Conservation (phyloP, 2,113 vertebrate species). For the Scomber colias region DNA sequence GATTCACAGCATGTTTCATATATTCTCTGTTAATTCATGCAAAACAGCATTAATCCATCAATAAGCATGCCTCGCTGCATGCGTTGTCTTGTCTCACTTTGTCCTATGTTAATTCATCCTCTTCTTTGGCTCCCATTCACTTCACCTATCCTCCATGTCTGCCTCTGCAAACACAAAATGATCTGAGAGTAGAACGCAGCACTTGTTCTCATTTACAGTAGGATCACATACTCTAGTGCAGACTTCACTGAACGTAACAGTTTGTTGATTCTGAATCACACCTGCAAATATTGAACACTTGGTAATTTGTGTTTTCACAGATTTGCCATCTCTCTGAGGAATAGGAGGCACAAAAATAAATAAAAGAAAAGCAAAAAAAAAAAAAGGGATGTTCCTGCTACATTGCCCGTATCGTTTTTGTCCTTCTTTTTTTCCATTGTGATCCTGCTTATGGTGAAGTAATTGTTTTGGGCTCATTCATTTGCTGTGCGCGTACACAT, state of each 20-base stretch:
- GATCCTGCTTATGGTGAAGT: constrained; percentile 1
- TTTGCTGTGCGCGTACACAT: constrained; percentile 28
- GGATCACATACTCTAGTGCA: constrained; percentile 31
- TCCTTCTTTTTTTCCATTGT: background rate
- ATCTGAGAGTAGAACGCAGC: background rate
- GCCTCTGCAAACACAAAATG: background rate
- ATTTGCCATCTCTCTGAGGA: constrained; percentile 44
- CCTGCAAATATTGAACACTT: constrained; percentile 59
- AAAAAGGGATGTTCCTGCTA: background rate
- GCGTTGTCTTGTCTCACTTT: constrained; percentile 34
- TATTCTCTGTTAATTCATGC: constrained; percentile 74
- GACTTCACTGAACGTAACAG: constrained; percentile 27
- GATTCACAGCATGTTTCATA: constrained; percentile 73
- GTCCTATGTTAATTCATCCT: constrained; percentile 40
- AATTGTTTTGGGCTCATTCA: constrained; percentile 33
- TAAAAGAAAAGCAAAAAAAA: background rate
- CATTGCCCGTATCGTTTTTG: constrained; percentile 17
- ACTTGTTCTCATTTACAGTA: constrained; percentile 36
- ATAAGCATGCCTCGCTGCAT: constrained; percentile 37
- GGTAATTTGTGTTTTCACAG: constrained; percentile 44
- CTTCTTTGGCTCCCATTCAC: background rate
- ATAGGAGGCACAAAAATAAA: background rate
- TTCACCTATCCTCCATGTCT: background rate
- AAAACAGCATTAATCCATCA: constrained; percentile 75
- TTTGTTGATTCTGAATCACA: constrained; percentile 52